A percentile compares a stretch with the other conserved stretches of the same genome.
Conservation (phyloP, 2,113 vertebrate species). For the Podarcis raffonei region DNA sequence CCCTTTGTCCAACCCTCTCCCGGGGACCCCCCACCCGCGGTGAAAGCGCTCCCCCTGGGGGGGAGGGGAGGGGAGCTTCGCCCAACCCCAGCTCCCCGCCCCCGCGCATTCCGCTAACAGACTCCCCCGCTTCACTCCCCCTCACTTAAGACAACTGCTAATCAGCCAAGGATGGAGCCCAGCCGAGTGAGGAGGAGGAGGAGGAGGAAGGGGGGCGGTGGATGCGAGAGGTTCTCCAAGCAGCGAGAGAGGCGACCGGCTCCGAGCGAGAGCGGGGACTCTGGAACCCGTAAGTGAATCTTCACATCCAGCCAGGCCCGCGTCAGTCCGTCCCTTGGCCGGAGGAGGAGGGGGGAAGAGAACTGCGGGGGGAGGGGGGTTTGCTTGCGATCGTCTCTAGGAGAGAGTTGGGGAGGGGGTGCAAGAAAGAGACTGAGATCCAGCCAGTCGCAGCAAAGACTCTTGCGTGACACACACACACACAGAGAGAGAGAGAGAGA, state of each 20-base stretch:
- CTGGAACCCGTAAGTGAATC: conserved; percentile 66
- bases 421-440: conserved; percentile 47
- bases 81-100: conserved; percentile 50
- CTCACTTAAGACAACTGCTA: conserved; percentile 43
- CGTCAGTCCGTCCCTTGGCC: conserved; percentile 32
- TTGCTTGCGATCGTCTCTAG: not conserved
- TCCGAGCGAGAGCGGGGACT: conserved; percentile 61
- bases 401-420: not conserved
- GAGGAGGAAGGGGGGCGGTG: conserved; percentile 24
- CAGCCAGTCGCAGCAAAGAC: conserved; percentile 49
- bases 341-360: conserved; percentile 48
- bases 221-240: conserved; percentile 46
- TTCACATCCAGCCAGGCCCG: conserved; percentile 43
- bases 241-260: conserved; percentile 60
- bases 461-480: conserved; percentile 60
- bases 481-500: conserved; percentile 52
- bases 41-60: conserved; percentile 69
- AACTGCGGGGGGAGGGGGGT: conserved; percentile 34
- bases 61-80: not conserved
- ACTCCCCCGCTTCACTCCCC: conserved; percentile 57
- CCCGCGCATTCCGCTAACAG: not conserved
- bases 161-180: conserved; percentile 72
- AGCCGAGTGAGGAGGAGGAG: conserved; percentile 59
- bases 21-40: conserved; percentile 90
- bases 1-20: conserved; percentile 87